Conservation (phyloP, 2,888 invertebrate genomes). For the Thyatira batis region DNA sequence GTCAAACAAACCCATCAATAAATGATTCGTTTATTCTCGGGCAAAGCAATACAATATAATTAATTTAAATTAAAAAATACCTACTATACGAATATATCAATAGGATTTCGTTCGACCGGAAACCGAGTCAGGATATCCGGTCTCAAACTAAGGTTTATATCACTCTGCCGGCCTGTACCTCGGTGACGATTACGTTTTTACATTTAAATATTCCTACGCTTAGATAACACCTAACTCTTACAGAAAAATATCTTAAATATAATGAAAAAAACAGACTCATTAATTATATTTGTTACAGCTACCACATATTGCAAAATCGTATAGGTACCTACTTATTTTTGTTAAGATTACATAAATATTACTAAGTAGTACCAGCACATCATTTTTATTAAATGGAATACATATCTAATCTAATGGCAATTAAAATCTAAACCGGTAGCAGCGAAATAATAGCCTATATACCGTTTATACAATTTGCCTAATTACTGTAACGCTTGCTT, state of each 20-base stretch:
- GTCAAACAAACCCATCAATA: too few relatives aligned
- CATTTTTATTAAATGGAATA: slow-evolving; percentile 38
- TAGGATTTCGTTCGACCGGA: too few relatives aligned
- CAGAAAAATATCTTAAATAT: slow-evolving; percentile 13
- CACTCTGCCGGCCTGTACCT: too few relatives aligned
- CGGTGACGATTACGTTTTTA: slow-evolving; percentile 6
- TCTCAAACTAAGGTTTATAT: too few relatives aligned
- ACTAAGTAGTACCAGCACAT: slow-evolving; percentile 30
- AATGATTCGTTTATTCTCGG: too few relatives aligned
- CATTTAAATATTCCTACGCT: slow-evolving; percentile 11
- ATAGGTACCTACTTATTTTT: slow-evolving; percentile 43
- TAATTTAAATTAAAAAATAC: too few relatives aligned
- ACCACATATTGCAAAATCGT: slow-evolving; percentile 27
- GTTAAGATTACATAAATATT: slow-evolving; percentile 39
- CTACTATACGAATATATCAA: too few relatives aligned
- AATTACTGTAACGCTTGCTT: slow-evolving; percentile 65
- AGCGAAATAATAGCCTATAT: slow-evolving; percentile 57
- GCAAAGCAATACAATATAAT: too few relatives aligned
- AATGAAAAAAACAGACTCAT: slow-evolving; percentile 16
- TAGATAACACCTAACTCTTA: slow-evolving; percentile 12
- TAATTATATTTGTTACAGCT: slow-evolving; percentile 18
- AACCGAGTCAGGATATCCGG: too few relatives aligned
- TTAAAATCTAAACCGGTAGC: slow-evolving; percentile 59
- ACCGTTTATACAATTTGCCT: slow-evolving; percentile 68
- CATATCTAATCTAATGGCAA: slow-evolving; percentile 55